Base-by-base conservation (phyloP, 2,888 invertebrate genomes). In the Desoria tigrina region DNA sequence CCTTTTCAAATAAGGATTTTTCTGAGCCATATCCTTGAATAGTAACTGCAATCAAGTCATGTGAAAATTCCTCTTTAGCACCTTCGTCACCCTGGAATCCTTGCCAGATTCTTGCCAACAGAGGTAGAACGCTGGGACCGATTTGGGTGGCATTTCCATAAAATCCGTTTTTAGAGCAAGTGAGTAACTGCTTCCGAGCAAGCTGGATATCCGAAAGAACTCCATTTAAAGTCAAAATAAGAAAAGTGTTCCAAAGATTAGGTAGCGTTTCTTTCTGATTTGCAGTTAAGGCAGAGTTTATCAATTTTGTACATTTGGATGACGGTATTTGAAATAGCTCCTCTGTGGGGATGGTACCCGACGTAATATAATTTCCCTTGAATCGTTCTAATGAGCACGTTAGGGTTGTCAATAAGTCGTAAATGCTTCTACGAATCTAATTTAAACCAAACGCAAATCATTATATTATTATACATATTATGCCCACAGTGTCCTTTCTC, bases 61-160 rank as follows among this genome's bases (percentile, higher is more conserved):
- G 11, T 3, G 63, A 55, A 57, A 67, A 67, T 42, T 63, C 61
- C 1, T 23, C 6, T 24, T 61, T 67, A 9, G 55, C 59, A n/a
- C 23, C 32, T 4, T 62, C 66, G 28, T 67, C 61, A 21, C 49
- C 11, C 16, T 16, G 18, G 21, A 63, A 37, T 4, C 84, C 81
- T 21, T 81, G 79, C 6, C 88, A 87, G 74, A 91, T 81, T 76
- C 86, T 84, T 2, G 90, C 88, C 55, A 94, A 78, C 68, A 94
- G 83, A 11, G 92, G 91, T 62, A 92, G 81, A 63, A 94, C 79
- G 79, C 88, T 86, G 23, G 89, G 89, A 66, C 86, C 87, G 74
- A 93, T 84, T 7, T 86, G 83, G 59, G 83, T 81, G 9, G 92
- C 90, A 80, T 88, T 90, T 27, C 90, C 90, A 81, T 88, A 86